Evolutionary conservation across 2,797 vertebrate species (phyloP), one percentile per base, ranked within the genome.

Genomic region (Premnoplex brunnescens): DNA sequence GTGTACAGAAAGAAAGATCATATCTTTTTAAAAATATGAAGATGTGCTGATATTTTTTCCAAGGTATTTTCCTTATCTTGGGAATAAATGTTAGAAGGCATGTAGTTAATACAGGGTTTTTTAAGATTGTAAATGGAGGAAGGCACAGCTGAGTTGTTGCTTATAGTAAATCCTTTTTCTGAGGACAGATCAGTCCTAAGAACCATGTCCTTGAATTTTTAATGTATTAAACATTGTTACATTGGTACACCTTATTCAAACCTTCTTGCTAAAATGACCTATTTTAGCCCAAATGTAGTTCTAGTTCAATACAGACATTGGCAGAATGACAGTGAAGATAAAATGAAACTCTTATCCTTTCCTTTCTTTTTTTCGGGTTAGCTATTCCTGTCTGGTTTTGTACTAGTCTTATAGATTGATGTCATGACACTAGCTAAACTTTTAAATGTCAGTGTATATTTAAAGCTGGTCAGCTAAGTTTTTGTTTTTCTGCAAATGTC

Each of bases 21-120:
- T 30, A 39, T 41, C 6, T 68, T 59, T 79, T 79, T 34, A 24
- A 59, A 85, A 76, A n/a, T 52, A 23, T 9, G 9, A 72, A 71
- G 21, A 2, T 49, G 2, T 49, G 7, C 5, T 69, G 46, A 39
- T 52, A 43, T 14, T 68, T 7, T 69, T 63, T 44, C 9, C 9
- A n/a, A 84, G 12, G 26, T 30, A 16, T 39, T 77, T 66, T 81
- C 83, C 24, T 74, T 78, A 20, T 46, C 9, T 56, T 87, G n/a
- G 18, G 6, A 73, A 68, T 60, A 68, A 73, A 69, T 0, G 3
- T 2, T 66, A 56, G 55, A 88, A 68, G 12, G 28, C 2, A 3
- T 13, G 3, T 24, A 36, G 4, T 12, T 36, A 52, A 52, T 19
- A 4, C 0, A 0, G 0, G 0, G 2, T 2, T 9, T 10, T 3